A percentile compares a stretch with the other conserved stretches of the same genome.
Conservation (phyloP, 2,888 invertebrate genomes). For the Neuroscelio doddi region DNA sequence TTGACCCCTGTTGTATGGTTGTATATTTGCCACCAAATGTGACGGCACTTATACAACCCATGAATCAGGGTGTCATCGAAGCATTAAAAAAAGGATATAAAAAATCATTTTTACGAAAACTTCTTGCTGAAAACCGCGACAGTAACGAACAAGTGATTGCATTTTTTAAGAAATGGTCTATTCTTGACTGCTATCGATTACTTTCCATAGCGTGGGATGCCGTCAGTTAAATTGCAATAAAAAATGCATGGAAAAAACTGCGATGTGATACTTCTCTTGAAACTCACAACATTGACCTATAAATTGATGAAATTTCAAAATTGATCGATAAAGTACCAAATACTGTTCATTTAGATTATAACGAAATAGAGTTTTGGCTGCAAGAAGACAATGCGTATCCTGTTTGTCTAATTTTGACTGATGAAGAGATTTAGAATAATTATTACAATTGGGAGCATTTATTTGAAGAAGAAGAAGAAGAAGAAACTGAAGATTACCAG, state of each 20-base stretch:
- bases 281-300: no score
- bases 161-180: constrained; percentile 7
- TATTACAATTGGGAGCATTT: not conserved
- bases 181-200: constrained; percentile 7
- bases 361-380: constrained; percentile 10
- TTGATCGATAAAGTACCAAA: constrained; percentile 1
- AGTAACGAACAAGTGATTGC: not conserved
- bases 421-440: constrained; percentile 3
- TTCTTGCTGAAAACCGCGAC: not conserved
- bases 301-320: constrained; percentile 6
- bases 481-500: no score
- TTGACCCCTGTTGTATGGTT: no score
- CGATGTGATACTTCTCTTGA: no score
- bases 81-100: no score
- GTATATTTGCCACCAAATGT: no score
- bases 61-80: no score
- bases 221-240: no score
- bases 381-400: constrained; percentile 1
- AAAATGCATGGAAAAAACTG: no score
- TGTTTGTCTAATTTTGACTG: constrained; percentile 6
- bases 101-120: not conserved
- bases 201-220: constrained; percentile 16
- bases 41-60: no score
- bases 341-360: not conserved
- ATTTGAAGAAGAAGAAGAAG: not conserved